Evolutionary conservation across 2,113 vertebrate genomes (phyloP).

Genomic region (Dolichallabes microphthalmus): DNA sequence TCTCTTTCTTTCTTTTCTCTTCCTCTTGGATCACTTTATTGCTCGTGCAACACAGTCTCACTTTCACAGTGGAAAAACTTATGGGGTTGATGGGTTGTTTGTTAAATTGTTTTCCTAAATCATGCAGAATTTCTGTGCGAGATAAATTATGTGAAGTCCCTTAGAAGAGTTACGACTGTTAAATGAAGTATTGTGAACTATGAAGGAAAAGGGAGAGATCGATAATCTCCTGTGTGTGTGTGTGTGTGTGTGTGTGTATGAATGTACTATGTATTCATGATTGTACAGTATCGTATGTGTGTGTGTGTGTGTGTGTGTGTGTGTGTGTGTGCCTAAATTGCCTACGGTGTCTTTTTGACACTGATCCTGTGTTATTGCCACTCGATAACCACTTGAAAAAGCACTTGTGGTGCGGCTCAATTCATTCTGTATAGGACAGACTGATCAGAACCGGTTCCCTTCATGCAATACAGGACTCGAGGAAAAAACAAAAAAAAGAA

Average conservation of each 20-base stretch:
- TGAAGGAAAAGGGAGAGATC: conserved; percentile 30
- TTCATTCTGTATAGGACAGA: conserved; percentile 52
- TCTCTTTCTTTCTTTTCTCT: background rate
- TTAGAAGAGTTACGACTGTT: conserved; percentile 35
- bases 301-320: conserved; percentile 23
- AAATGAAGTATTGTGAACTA: conserved; percentile 51
- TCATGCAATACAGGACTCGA: conserved; percentile 52
- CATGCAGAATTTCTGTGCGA: background rate
- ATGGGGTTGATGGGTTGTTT: background rate
- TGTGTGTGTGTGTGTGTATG: background rate
- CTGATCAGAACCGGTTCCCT: conserved; percentile 47
- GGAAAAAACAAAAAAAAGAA: conserved; percentile 46
- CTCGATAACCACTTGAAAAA: conserved; percentile 71
- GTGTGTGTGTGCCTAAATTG: conserved; percentile 45
- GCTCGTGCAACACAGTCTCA: background rate
- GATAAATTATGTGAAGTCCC: conserved; percentile 14
- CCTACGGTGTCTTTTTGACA: conserved; percentile 36
- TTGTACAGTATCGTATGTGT: background rate
- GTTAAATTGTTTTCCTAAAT: background rate
- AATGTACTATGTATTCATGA: background rate
- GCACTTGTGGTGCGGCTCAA: conserved; percentile 65
- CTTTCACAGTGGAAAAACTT: background rate
- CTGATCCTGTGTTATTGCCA: conserved; percentile 47
- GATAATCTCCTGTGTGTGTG: background rate
- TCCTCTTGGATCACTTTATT: background rate